Evolutionary conservation across 2,113 vertebrate species (phyloP).

Genomic region (Emydocephalus ijimae): DNA sequence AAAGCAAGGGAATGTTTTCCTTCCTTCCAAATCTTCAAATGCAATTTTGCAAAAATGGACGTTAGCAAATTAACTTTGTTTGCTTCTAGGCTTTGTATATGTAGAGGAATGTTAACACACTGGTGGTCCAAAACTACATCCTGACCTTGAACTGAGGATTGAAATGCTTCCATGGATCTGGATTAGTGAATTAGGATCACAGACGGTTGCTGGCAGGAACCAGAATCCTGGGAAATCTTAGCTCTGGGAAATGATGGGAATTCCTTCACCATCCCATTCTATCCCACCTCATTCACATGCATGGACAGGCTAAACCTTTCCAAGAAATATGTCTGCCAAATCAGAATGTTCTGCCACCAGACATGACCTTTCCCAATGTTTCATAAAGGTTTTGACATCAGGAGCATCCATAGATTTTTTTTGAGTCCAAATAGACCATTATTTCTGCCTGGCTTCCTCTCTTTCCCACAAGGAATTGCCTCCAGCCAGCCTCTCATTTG

Average conservation of each 20-base stretch:
- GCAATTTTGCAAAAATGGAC: not conserved
- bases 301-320: not conserved
- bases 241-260: conserved; percentile 48
- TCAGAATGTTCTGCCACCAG: conserved; percentile 20
- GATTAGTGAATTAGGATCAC: not conserved
- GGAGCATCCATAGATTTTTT: conserved; percentile 41
- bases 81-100: not conserved
- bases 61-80: not conserved
- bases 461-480: conserved; percentile 1
- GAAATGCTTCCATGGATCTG: not conserved
- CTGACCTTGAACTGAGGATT: not conserved
- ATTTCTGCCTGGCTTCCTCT: not conserved
- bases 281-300: not conserved
- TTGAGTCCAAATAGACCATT: conserved; percentile 38
- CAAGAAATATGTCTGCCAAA: conserved; percentile 38
- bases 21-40: not conserved
- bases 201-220: not conserved
- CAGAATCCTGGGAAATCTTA: not conserved
- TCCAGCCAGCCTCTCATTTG: conserved; percentile 4
- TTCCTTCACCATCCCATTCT: not conserved
- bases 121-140: not conserved
- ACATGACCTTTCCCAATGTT: conserved; percentile 43
- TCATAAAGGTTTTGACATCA: conserved; percentile 46
- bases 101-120: not conserved
- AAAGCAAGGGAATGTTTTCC: not conserved